A percentile compares a stretch with the other conserved stretches of the same genome.
These are phyloP conservation scores for Steinernema scapterisci DNA, from an alignment of 2,888 invertebrate species.

Conservation along the genomic window DNA sequence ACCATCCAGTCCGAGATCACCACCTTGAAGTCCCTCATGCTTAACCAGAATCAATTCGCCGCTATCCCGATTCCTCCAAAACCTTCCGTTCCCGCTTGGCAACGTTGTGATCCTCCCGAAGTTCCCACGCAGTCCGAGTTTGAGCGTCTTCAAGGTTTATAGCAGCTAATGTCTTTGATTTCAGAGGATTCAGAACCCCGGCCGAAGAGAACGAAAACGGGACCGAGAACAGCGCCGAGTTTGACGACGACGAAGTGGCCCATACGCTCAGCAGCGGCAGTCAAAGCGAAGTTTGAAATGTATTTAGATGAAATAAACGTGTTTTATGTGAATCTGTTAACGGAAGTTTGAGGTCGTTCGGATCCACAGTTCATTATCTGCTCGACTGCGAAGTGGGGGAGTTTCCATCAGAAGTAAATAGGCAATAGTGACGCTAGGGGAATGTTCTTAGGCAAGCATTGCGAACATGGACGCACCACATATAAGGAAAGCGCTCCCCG, in stretches of 20 bases:
- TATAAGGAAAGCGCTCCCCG: no score
- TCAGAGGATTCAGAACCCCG: slow-evolving; percentile 3
- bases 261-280: background rate
- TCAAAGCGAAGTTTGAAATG: slow-evolving; percentile 8
- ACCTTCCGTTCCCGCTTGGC: slow-evolving; percentile 13
- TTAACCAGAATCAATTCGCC: slow-evolving; percentile 61
- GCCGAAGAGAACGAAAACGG: background rate
- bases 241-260: slow-evolving; percentile 4
- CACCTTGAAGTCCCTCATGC: slow-evolving; percentile 53
- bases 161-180: background rate
- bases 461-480: no score
- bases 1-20: slow-evolving; percentile 44
- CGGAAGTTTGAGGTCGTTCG: background rate
- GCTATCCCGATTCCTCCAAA: slow-evolving; percentile 45
- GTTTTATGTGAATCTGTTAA: background rate
- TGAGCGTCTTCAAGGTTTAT: background rate
- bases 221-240: background rate
- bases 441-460: no score
- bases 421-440: no score
- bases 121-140: background rate
- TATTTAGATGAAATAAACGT: background rate
- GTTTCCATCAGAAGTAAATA: no score
- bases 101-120: background rate
- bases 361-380: background rate
- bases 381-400: background rate